A percentile compares a stretch with the other conserved stretches of the same genome.
phyloP scores from a whole-genome alignment of 2,797 vertebrate species.

The Momotus momota region DNA sequence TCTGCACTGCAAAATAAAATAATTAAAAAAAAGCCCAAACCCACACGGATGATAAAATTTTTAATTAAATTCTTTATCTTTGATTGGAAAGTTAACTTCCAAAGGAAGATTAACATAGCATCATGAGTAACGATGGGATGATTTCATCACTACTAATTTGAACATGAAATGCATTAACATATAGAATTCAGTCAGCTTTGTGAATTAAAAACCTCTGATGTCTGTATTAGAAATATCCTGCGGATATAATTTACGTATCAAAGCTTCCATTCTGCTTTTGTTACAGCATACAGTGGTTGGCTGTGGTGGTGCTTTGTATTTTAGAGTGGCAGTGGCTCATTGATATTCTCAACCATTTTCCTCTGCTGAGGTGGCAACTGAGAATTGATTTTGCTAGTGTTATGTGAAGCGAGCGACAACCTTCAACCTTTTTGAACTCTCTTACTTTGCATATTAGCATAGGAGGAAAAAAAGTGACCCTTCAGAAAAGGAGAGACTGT shows the following conservation, averaged over 20 bases:
- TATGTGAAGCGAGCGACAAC: neutral
- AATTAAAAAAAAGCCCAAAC: slow-evolving; percentile 14
- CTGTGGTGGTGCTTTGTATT: slow-evolving; percentile 12
- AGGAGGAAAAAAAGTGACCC: neutral
- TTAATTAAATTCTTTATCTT: slow-evolving; percentile 80
- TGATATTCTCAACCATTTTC: slow-evolving; percentile 22
- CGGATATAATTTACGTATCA: slow-evolving; percentile 65
- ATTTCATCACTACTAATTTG: slow-evolving; percentile 77
- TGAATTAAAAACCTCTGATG: slow-evolving; percentile 75
- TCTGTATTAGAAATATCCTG: slow-evolving; percentile 73
- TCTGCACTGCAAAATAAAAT: slow-evolving; percentile 15
- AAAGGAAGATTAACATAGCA: slow-evolving; percentile 68
- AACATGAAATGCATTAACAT: slow-evolving; percentile 70
- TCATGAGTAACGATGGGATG: slow-evolving; percentile 67
- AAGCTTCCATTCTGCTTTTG: slow-evolving; percentile 64
- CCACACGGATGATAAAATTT: slow-evolving; percentile 62
- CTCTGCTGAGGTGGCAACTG: neutral
- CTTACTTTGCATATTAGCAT: neutral
- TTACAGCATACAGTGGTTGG: slow-evolving; percentile 26
- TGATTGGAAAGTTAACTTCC: slow-evolving; percentile 71
- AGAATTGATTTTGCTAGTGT: neutral
- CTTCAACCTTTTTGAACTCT: neutral
- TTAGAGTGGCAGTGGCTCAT: neutral
- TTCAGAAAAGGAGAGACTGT: neutral
- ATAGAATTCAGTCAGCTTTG: slow-evolving; percentile 61